Evolutionary conservation across 2,113 vertebrate genomes (phyloP).

Genomic region (Channa maculata): DNA sequence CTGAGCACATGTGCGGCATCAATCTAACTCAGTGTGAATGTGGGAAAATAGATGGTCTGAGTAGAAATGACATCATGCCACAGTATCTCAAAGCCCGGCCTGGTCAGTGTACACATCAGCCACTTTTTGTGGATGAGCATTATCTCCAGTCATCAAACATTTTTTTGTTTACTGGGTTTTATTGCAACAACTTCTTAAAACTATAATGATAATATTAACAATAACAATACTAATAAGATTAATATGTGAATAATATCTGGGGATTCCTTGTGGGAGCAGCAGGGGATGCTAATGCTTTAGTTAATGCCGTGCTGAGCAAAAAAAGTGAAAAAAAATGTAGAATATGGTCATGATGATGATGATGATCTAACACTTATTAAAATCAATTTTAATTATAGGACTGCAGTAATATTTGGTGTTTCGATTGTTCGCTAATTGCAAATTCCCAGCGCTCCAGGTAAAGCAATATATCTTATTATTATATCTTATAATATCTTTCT

Average conservation of each 20-base stretch:
- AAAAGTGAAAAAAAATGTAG: no score
- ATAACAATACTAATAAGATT: no score
- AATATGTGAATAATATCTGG: constrained; percentile 8
- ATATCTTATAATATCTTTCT: no score
- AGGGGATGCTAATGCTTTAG: constrained; percentile 13
- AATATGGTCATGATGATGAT: no score
- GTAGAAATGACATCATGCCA: constrained; percentile 75
- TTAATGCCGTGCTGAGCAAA: background rate
- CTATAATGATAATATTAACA: no score
- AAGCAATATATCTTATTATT: no score
- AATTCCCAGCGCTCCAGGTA: no score
- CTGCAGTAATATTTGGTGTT: no score
- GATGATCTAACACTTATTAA: no score
- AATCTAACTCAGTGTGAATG: constrained; percentile 73
- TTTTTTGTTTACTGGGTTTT: constrained; percentile 64
- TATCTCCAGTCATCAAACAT: constrained; percentile 73
- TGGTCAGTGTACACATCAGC: constrained; percentile 75
- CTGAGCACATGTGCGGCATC: constrained; percentile 77
- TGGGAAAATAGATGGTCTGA: constrained; percentile 69
- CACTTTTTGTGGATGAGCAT: constrained; percentile 50
- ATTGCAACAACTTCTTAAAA: constrained; percentile 25
- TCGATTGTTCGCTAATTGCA: no score
- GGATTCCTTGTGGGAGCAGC: constrained; percentile 23
- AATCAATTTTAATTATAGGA: no score
- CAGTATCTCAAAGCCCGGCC: constrained; percentile 69